Conservation (phyloP, 2,888 invertebrate genomes). For the Rhimphoctona megacephalus region DNA sequence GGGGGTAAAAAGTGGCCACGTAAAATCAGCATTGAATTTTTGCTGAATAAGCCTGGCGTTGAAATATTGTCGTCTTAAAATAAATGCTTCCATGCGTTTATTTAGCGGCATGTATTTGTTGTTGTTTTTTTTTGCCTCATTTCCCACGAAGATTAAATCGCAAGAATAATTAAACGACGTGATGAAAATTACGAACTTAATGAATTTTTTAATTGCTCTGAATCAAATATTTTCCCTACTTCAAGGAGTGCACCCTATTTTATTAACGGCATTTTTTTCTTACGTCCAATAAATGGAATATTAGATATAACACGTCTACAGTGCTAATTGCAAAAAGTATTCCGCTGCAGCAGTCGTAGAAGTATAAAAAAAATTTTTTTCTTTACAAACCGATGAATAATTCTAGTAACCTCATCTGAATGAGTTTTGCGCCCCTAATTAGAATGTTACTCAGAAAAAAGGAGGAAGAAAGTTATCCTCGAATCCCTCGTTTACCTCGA, state of each 20-base stretch:
- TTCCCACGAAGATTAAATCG: neutral
- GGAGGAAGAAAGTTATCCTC: constrained; percentile 25
- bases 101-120: neutral
- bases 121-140: neutral
- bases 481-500: constrained; percentile 37
- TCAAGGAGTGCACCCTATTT: neutral
- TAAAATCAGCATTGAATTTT: neutral
- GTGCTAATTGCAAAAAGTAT: constrained; percentile 7
- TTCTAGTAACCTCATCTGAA: constrained; percentile 19
- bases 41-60: constrained; percentile 1
- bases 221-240: neutral
- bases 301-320: neutral
- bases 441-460: constrained; percentile 31
- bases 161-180: neutral
- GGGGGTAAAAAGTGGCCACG: neutral
- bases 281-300: neutral
- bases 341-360: neutral
- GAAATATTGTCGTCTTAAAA: neutral
- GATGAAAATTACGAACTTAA: neutral
- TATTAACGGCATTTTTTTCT: neutral
- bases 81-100: neutral
- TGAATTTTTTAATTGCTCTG: neutral
- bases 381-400: constrained; percentile 7
- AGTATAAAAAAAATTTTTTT: constrained; percentile 9
- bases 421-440: constrained; percentile 24